Conservation (phyloP, 2,797 vertebrate species). For the Lutra lutra region DNA sequence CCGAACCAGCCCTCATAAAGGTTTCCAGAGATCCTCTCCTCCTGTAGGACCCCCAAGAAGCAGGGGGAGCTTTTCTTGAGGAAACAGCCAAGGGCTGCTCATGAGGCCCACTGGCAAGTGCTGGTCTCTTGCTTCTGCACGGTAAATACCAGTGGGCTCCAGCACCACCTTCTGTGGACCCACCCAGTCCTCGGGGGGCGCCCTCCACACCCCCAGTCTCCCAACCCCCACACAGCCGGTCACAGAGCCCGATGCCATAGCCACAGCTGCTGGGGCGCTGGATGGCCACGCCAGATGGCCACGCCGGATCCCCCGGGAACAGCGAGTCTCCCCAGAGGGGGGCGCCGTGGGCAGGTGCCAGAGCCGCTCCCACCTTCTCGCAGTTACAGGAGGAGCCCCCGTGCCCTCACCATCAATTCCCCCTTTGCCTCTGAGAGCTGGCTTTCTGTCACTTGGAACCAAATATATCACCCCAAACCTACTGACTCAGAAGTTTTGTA, state of each 20-base stretch:
- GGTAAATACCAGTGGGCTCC: background rate
- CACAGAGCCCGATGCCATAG: background rate
- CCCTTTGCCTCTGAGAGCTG: background rate
- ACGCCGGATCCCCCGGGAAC: rapidly evolving
- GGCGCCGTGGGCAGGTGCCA: no score
- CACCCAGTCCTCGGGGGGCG: background rate
- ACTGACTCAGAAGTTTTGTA: slow-evolving; percentile 71
- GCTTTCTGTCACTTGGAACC: slow-evolving; percentile 58
- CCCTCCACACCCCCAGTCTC: rapidly evolving
- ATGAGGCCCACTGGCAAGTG: background rate
- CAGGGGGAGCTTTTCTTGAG: background rate
- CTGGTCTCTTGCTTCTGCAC: no score
- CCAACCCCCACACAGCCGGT: background rate
- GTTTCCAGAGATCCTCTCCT: rapidly evolving
- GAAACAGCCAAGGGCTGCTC: background rate
- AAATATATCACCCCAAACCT: slow-evolving; percentile 61
- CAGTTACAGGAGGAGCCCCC: background rate
- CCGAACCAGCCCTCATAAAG: background rate
- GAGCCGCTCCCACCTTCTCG: background rate
- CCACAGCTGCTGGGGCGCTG: background rate
- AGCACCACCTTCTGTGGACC: no score
- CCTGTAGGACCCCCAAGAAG: background rate
- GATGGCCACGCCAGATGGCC: background rate
- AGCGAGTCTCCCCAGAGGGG: background rate
- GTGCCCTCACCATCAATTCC: background rate